phyloP scores from a whole-genome alignment of 2,888 invertebrate species.

The Nysson spinosus region DNA sequence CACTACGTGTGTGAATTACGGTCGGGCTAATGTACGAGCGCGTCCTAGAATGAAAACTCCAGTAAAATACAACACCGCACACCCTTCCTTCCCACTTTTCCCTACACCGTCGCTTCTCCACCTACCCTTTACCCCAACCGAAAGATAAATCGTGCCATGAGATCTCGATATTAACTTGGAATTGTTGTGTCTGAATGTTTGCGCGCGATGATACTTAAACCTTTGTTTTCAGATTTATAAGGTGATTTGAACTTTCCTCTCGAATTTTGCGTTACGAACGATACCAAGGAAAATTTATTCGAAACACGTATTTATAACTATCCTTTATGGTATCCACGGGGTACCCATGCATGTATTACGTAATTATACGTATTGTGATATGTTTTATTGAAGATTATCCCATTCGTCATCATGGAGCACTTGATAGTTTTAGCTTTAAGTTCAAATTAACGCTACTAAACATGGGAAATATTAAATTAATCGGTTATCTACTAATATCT shows the following conservation, averaged over 20 bases:
- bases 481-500: no score
- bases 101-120: neutral
- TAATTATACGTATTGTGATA: no score
- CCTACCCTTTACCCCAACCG: neutral
- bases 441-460: no score
- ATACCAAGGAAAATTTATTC: no score
- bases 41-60: constrained; percentile 38
- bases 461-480: no score
- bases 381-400: no score
- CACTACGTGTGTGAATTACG: constrained; percentile 39
- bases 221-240: constrained; percentile 20
- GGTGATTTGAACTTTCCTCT: neutral
- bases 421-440: no score
- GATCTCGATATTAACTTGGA: constrained; percentile 35
- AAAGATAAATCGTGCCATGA: constrained; percentile 32
- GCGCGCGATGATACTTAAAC: constrained; percentile 11
- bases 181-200: constrained; percentile 7
- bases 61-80: constrained; percentile 36
- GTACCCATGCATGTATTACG: no score
- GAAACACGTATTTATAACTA: no score
- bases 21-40: constrained; percentile 35
- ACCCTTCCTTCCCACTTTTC: neutral
- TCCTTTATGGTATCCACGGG: no score
- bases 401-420: no score
- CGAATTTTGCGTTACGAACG: neutral